Base-by-base conservation (phyloP, 2,113 vertebrate species). In the Geococcyx californianus region DNA sequence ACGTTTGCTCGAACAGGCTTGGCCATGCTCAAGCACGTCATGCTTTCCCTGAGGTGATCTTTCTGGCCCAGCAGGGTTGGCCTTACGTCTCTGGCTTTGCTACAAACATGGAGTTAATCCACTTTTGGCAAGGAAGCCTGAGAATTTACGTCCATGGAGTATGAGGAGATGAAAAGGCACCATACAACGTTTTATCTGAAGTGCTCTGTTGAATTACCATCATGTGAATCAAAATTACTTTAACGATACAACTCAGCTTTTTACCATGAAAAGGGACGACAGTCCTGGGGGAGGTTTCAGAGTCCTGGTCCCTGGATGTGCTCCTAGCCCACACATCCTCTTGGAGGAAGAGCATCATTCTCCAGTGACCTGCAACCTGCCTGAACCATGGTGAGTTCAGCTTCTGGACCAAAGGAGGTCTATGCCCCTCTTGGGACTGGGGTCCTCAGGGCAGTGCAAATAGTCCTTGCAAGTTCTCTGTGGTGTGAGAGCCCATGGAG, bases 101-200 rank as follows among this genome's bases (percentile, higher is more conserved):
- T 96, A 80, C 95, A 93, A 40, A 63, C 11, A 1, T 40, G 59
- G 85, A 95, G 42, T 60, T 95, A 96, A 96, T 95, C 85, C 79
- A 36, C 44, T 77, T 80, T 63, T 84, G 85, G 88, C 92, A 51
- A 59, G 70, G 51, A 14, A 94, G 79, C 76, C 78, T 16, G 82
- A 93, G 83, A 94, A 93, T 84, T 94, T 44, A 78, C 21, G 90
- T 70, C 64, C 0, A 0, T 42, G 79, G 47, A 93, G 92, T 7
- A 59, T 34, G 75, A 88, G 82, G 74, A 95, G 94, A 96, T 94
- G 93, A 96, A 96, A 95, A 94, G 90, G 76, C 92, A 47, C 67
- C 9, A 9, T 38, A 63, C 82, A 74, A 36, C 4, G 4, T 47
- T 73, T 80, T 77, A 74, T 66, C 90, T 88, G 91, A 47, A 95